These are phyloP conservation scores for Sebastes iracundus DNA, from an alignment of 2,797 vertebrate genomes.

Conservation along the genomic window DNA sequence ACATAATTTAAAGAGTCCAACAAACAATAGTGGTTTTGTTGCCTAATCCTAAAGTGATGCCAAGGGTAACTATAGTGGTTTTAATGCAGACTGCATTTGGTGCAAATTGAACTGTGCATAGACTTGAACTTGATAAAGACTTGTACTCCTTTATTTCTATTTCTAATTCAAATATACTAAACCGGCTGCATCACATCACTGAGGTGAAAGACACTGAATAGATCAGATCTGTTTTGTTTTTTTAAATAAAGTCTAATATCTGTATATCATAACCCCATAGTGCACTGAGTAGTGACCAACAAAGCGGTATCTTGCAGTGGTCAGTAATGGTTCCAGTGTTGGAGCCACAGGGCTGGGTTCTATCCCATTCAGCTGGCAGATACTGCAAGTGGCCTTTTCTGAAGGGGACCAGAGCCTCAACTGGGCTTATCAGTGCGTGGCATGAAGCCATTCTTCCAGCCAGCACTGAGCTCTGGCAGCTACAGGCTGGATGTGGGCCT, in stretches of 20 bases:
- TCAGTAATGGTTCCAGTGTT: neutral
- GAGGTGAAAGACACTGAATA: neutral
- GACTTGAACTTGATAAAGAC: neutral
- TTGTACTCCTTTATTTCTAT: neutral
- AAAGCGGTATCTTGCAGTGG: neutral
- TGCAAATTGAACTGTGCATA: neutral
- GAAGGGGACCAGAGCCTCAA: slow-evolving; percentile 4
- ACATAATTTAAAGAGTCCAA: no score
- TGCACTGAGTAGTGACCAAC: neutral
- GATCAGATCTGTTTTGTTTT: neutral
- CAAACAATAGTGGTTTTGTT: no score
- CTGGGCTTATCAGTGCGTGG: slow-evolving; percentile 31
- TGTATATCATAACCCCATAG: neutral
- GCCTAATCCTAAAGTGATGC: no score
- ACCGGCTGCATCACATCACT: neutral
- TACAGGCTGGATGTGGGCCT: slow-evolving; percentile 23
- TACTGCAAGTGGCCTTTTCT: slow-evolving; percentile 19
- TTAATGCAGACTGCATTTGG: no score
- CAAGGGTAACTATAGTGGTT: no score
- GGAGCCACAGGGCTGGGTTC: neutral
- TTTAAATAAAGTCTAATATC: neutral
- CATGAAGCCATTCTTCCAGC: slow-evolving; percentile 27
- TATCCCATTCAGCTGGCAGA: slow-evolving; percentile 17
- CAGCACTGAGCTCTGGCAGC: slow-evolving; percentile 27
- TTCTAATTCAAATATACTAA: neutral